Base-by-base conservation (phyloP, 1,140 invertebrate species). In the Marisa cornuarietis region DNA sequence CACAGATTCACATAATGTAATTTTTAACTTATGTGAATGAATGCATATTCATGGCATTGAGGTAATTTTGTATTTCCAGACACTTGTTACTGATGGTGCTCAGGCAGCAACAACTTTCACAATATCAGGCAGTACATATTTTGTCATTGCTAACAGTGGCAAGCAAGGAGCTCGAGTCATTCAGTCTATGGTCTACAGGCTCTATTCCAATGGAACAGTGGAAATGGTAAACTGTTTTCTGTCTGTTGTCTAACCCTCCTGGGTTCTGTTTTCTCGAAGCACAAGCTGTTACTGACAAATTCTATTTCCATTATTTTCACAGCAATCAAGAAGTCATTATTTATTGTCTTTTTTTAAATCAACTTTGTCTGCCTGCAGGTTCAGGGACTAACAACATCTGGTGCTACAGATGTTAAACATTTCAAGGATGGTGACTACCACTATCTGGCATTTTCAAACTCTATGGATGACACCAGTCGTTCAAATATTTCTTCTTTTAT, bases 11-110 rank as follows among this genome's bases (percentile, higher is more conserved):
- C 8, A 9, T n/a, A 58, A 58, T 58, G 11, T 3, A 58, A 1
- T 58, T 58, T 42, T 58, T 3, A 1, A 14, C 54, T 8, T 58
- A 18, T 58, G 54, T 58, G 11, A 58, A 18, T 58, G 54, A 6
- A 11, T 58, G 8, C 54, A 58, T 58, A 11, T 58, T 58, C 31
- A 58, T 58, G 11, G 2, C 11, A 3, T 58, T 11, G 1, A 58
- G 9, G 11, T 11, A 58, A 58, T 18, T 72, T 24, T 74, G 87
- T 88, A 79, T 42, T 42, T 42, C 31, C 88, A 91, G 90, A 91
- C 88, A 79, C 62, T 91, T 80, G 88, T 90, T 81, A 91, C 88
- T 81, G 89, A 90, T 89, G 90, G 85, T 22, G 88, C 87, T 13
- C 80, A 83, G n/a, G 82, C 84, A 80, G 87, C 88, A 11, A 74